A percentile compares a stretch with the other conserved stretches of the same genome.
phyloP scores from a whole-genome alignment of 1,140 invertebrate genomes.

The Conus betulinus region DNA sequence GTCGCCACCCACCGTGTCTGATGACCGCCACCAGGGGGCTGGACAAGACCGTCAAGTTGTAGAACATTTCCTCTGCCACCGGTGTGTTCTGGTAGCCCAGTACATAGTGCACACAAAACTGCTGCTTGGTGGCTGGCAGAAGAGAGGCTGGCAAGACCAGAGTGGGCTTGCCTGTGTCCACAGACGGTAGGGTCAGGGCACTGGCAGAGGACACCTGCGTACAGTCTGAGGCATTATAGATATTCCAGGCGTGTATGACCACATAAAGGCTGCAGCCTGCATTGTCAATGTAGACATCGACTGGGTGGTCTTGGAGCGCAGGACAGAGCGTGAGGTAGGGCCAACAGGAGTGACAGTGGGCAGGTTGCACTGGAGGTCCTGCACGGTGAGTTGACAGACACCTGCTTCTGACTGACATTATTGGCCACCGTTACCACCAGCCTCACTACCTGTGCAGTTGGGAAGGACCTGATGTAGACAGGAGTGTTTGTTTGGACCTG shows the following conservation, averaged over 20 bases:
- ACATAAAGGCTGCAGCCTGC: constrained; percentile 55
- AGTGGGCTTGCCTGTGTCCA: constrained; percentile 41
- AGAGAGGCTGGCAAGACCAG: constrained; percentile 29
- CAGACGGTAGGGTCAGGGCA: constrained; percentile 47
- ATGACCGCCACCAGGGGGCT: constrained; percentile 58
- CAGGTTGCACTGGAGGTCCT: constrained; percentile 52
- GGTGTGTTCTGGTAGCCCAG: constrained; percentile 59
- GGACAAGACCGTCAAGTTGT: constrained; percentile 53
- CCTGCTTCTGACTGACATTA: not conserved
- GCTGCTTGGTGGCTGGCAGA: constrained; percentile 26
- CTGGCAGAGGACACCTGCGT: constrained; percentile 47
- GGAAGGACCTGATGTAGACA: not conserved
- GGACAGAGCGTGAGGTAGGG: constrained; percentile 25
- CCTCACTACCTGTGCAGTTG: constrained; percentile 5
- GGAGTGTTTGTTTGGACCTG: not conserved
- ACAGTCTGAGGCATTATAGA: constrained; percentile 48
- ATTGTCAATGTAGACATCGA: constrained; percentile 54
- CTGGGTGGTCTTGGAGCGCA: constrained; percentile 48
- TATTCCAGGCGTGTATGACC: constrained; percentile 55
- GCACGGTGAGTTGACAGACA: constrained; percentile 45
- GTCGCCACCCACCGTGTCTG: constrained; percentile 49
- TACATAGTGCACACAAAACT: constrained; percentile 58
- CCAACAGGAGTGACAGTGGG: constrained; percentile 52
- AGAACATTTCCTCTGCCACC: constrained; percentile 44
- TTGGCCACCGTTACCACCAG: constrained; percentile 22